Conservation (phyloP, 2,113 vertebrate species). For the Ameiurus melas region DNA sequence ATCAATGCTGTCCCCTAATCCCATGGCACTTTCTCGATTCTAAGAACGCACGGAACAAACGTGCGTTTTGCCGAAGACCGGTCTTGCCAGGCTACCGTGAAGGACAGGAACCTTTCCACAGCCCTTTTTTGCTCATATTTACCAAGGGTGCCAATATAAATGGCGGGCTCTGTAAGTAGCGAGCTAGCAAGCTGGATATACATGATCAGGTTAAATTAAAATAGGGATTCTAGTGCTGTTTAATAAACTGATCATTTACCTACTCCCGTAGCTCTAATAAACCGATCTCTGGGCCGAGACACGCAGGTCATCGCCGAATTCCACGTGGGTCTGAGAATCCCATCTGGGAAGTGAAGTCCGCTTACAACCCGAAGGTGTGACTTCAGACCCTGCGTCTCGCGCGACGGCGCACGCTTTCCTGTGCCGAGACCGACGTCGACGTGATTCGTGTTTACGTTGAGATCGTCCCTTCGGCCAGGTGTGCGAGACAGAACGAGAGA, state of each 20-base stretch:
- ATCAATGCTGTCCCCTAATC: too few relatives aligned
- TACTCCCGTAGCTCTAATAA: not conserved
- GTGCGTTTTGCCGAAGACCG: too few relatives aligned
- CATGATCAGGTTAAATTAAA: not conserved
- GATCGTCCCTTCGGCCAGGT: constrained; percentile 21
- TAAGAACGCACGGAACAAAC: too few relatives aligned
- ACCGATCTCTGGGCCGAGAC: too few relatives aligned
- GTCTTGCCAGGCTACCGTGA: too few relatives aligned
- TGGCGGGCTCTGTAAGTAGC: not conserved
- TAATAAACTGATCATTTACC: not conserved
- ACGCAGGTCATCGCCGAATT: not conserved
- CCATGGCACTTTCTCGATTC: too few relatives aligned
- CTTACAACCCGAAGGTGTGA: constrained; percentile 1
- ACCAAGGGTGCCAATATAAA: too few relatives aligned
- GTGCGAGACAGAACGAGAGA: not conserved
- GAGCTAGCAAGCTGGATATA: not conserved
- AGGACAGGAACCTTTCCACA: too few relatives aligned
- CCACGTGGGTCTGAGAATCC: constrained; percentile 3
- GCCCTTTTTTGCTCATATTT: too few relatives aligned
- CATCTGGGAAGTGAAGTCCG: not conserved
- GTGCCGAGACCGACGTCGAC: constrained; percentile 4
- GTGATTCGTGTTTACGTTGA: constrained; percentile 24
- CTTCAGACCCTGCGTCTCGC: not conserved
- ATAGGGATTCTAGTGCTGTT: not conserved
- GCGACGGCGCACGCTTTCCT: not conserved